Base-by-base conservation (phyloP, 2,888 invertebrate genomes). In the Bruchidius siliquastri region DNA sequence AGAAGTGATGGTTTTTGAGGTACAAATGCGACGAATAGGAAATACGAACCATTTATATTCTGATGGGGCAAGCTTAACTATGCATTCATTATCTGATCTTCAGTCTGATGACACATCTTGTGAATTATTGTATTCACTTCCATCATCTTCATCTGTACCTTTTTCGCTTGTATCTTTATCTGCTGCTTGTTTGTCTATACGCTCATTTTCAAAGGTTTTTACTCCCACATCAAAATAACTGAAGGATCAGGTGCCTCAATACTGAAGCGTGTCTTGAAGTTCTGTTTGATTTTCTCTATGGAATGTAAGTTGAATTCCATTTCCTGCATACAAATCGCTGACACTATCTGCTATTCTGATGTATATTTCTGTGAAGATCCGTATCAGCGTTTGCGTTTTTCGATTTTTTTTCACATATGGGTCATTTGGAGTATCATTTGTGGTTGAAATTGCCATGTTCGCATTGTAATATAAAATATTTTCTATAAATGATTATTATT, bases 321-420 rank as follows among this genome's bases (percentile, higher is more conserved):
- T 30, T 73, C 73, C 22, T 70, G 70, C 69, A 67, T 70, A 70
- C 73, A 73, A 1, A 70, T 67, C n/a, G 73, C 67, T 3, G 70
- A 30, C 21, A 73, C 73, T 18, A 73, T 70, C 22, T 67, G 70
- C 21, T 73, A 67, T 67, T 73, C 73, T 6, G 26, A 20, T 22
- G 73, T 73, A 20, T 70, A 73, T 30, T 69, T 20, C 21, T 69
- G n/a, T 2, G 26, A 26, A 26, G 26, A 26, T 26, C 8, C 8
- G 26, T 26, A 26, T 26, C 26, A 26, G 26, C 3, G 26, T 26
- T 26, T 26, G 26, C 8, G 26, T 26, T 8, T 26, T n/a, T n/a
- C n/a, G 26, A 26, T 26, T 26, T 26, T 26, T 2, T 2, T 2
- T 26, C 26, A 4, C 8, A 2, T 2, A 8, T 26, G 26, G 26